These are phyloP conservation scores for Corynorhinus townsendii DNA, from an alignment of 2,113 vertebrate genomes.

Conservation along the genomic window DNA sequence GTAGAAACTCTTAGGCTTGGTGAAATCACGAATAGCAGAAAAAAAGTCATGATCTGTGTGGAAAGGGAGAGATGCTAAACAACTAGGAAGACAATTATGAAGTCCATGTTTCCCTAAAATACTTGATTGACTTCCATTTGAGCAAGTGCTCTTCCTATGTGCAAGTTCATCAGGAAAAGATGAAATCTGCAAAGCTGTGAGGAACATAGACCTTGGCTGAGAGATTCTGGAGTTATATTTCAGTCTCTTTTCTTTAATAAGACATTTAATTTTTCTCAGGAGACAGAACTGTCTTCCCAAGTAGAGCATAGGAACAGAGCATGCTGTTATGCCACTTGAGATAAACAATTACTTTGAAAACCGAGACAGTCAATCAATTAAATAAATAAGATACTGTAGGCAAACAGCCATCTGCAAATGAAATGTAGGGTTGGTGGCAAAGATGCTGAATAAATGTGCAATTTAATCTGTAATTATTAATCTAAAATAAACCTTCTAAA, in stretches of 20 bases:
- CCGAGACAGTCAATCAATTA: constrained; percentile 73
- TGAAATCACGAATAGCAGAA: background rate
- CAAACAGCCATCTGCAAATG: constrained; percentile 44
- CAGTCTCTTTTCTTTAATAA: constrained; percentile 67
- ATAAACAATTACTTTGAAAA: constrained; percentile 72
- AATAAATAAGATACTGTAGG: constrained; percentile 63
- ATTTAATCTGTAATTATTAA: constrained; percentile 45
- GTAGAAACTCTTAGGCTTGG: background rate
- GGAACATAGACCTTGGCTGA: constrained; percentile 34
- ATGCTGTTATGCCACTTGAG: constrained; percentile 63
- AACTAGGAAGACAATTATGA: constrained; percentile 9
- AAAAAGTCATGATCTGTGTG: background rate
- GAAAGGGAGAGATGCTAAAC: background rate
- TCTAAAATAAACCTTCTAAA: constrained; percentile 36
- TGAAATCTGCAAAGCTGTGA: constrained; percentile 9
- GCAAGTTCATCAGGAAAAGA: background rate
- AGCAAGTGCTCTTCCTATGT: background rate
- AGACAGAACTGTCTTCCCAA: constrained; percentile 51
- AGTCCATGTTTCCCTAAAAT: background rate
- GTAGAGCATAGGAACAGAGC: background rate
- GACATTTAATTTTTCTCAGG: constrained; percentile 69
- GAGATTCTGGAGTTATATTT: constrained; percentile 61
- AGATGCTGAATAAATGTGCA: constrained; percentile 60
- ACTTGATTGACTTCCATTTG: background rate
- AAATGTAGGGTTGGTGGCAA: constrained; percentile 56